Base-by-base conservation (phyloP, 2,113 vertebrate species). In the Hoplias malabaricus region DNA sequence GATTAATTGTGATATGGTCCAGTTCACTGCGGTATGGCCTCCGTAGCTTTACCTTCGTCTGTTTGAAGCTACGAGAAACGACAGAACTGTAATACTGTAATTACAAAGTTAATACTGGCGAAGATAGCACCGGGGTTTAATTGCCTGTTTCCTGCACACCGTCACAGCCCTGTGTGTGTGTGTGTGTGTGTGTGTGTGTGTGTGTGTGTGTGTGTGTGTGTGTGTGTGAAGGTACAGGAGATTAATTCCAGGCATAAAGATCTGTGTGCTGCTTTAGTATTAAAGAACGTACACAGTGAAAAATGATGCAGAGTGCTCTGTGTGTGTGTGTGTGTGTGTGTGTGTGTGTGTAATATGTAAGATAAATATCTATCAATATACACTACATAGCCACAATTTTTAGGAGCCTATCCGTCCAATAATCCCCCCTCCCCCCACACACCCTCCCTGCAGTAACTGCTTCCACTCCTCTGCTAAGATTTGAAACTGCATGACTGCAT, bases 121-220 rank as follows among this genome's bases (percentile, higher is more conserved):
- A 50, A 56, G 25, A 31, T 34, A 67, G 74, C 74, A 68, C 19
- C 56, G 66, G 50, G 27, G 9, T 42, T 68, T 68, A 57, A 68
- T 76, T 76, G 63, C n/a, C 46, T 57, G 74, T 57, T 54, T 76
- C 23, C 43, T 34, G n/a, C 57, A 16, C n/a, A 54, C 74, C 56
- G 9, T 68, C 48, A 57, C 33, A 40, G 38, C 23, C 46, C 62
- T 14, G 48, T 13, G 29, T 5, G 4, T 48, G 38, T 46, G 33
- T 31, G 29, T 27, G 72, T 61, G 72, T 36, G 59, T 50, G 27
- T 16, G 71, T 38, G 68, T 21, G 56, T 19, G 23, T 19, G 38
- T 27, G 9, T 29, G 19, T 16, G 65, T 66, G n/a, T 66, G 57
- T 16, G 7, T 34, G n/a, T 42, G 36, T 66, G 63, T 46, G 66